Conservation (phyloP, 1,140 invertebrate species). For the Bombus waltoni region DNA sequence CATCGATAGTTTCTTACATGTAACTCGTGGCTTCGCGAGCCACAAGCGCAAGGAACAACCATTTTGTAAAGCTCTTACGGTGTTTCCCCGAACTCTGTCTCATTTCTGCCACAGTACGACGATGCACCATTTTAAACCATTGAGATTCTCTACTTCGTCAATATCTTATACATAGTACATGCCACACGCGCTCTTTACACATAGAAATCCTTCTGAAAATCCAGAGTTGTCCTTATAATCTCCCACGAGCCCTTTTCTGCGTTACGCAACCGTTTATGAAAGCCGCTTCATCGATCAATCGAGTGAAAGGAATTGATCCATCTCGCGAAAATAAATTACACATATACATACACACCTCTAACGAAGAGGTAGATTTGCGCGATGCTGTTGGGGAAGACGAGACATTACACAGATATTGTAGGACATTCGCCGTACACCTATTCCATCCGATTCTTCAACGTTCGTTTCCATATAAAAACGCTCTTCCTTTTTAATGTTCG, state of each 20-base stretch:
- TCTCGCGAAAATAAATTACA: slow-evolving; percentile 24
- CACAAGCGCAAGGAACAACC: slow-evolving; percentile 58
- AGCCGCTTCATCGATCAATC: neutral
- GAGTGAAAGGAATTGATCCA: slow-evolving; percentile 5
- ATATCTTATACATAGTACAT: neutral
- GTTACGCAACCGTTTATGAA: neutral
- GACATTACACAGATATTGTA: neutral
- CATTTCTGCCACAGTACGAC: neutral
- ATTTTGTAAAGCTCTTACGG: slow-evolving; percentile 48
- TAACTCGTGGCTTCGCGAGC: slow-evolving; percentile 18
- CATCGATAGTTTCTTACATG: slow-evolving; percentile 55
- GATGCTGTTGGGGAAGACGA: slow-evolving; percentile 45
- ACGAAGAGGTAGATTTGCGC: slow-evolving; percentile 48
- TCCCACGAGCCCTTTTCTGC: too few species aligned
- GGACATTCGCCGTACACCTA: neutral
- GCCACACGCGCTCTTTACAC: neutral
- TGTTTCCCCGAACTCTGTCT: neutral
- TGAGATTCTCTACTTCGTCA: too few species aligned
- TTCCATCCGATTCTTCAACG: neutral
- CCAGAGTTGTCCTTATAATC: neutral
- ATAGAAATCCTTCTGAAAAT: neutral
- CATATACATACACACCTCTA: neutral
- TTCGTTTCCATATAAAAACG: neutral
- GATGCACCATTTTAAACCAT: neutral
- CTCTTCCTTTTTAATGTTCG: neutral